Percentiles rank a stretch among this genome's conserved stretches.
These are phyloP conservation scores for Myotis planiceps DNA, from an alignment of 2,797 vertebrate species.

Conservation along the genomic window DNA sequence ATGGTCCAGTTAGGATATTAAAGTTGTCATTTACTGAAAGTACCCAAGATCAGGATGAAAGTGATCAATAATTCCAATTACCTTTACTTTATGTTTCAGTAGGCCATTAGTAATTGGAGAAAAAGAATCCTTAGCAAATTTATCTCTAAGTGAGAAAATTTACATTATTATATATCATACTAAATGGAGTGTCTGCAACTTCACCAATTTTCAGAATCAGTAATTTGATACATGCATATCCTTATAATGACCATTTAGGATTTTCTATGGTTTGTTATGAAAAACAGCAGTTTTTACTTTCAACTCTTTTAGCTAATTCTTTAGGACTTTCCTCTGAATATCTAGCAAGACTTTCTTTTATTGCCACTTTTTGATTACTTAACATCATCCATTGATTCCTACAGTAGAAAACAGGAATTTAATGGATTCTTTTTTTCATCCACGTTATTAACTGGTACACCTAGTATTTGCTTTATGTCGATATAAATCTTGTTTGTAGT, in stretches of 20 bases:
- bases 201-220: not conserved
- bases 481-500: not conserved
- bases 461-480: not conserved
- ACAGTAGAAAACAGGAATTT: not conserved
- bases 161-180: no score
- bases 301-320: not conserved
- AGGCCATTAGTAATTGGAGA: conserved; percentile 8
- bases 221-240: not conserved
- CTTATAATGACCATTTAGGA: not conserved
- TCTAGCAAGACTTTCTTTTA: not conserved
- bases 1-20: not conserved
- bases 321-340: not conserved
- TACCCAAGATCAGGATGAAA: conserved; percentile 25
- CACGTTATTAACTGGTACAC: no score
- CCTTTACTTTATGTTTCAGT: conserved; percentile 40
- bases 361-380: not conserved
- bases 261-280: not conserved
- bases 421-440: not conserved
- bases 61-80: conserved; percentile 51
- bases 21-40: not conserved
- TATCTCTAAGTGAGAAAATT: not conserved
- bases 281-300: not conserved
- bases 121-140: conserved; percentile 16
- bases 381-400: not conserved
- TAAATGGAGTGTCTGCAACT: not conserved